These are phyloP conservation scores for Acrocephalus arundinaceus DNA, from an alignment of 2,113 vertebrate species.

Conservation along the genomic window DNA sequence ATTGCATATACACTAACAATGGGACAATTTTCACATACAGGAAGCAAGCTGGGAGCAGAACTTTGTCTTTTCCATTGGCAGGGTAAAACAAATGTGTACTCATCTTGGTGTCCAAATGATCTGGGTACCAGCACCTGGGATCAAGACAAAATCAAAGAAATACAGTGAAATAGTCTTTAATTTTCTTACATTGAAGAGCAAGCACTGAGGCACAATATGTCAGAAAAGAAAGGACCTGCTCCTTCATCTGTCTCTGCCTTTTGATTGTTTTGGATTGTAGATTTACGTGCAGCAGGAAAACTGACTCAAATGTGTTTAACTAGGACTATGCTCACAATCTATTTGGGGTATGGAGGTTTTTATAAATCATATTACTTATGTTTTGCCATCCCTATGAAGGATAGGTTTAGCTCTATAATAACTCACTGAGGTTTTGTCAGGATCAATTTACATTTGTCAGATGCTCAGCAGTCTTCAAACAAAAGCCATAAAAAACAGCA, in stretches of 20 bases:
- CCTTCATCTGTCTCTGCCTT: background rate
- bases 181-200: background rate
- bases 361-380: conserved; percentile 1
- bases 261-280: background rate
- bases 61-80: rapidly evolving
- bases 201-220: background rate
- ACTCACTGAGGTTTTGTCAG: conserved; percentile 28
- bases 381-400: background rate
- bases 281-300: background rate
- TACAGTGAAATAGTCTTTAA: background rate
- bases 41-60: background rate
- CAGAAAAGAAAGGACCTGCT: background rate
- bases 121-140: background rate
- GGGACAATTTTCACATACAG: background rate
- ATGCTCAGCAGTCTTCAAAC: conserved; percentile 17
- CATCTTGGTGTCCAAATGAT: background rate
- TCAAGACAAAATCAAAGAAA: background rate
- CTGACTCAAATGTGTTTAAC: background rate
- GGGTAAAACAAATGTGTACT: background rate
- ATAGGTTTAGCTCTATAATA: conserved; percentile 13
- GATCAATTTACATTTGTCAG: conserved; percentile 46
- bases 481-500: conserved; percentile 18
- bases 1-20: background rate
- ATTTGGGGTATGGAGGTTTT: background rate
- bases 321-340: background rate